Conservation (phyloP, 2,113 vertebrate species). For the Pelodiscus sinensis region DNA sequence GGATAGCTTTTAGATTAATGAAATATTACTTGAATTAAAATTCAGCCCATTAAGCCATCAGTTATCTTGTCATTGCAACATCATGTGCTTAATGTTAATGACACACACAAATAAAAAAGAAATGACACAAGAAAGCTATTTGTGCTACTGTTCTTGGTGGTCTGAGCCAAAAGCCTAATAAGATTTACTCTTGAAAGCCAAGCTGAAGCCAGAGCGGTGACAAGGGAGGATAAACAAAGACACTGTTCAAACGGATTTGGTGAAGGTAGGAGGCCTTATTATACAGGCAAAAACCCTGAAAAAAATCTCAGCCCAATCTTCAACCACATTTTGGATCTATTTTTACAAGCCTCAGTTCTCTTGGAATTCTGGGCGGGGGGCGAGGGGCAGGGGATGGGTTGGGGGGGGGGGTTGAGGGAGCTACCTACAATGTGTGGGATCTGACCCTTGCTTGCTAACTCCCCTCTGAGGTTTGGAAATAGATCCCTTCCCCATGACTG, state of each 20-base stretch:
- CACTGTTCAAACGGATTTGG: not conserved
- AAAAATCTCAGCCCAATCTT: not conserved
- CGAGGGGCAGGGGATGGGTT: no score
- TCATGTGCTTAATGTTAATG: constrained; percentile 64
- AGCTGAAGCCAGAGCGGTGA: not conserved
- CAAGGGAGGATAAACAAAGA: not conserved
- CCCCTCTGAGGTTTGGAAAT: not conserved
- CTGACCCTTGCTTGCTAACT: not conserved
- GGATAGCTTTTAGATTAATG: constrained; percentile 74
- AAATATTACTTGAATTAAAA: constrained; percentile 77
- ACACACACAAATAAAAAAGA: constrained; percentile 56
- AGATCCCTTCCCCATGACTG: not conserved
- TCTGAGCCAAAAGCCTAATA: constrained; percentile 1
- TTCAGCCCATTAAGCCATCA: constrained; percentile 68
- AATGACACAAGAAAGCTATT: constrained; percentile 15
- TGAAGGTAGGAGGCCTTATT: not conserved
- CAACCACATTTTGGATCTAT: not conserved
- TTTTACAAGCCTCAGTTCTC: not conserved
- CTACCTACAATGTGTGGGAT: not conserved
- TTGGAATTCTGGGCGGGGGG: not conserved
- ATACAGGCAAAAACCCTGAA: not conserved
- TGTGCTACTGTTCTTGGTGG: constrained; percentile 25
- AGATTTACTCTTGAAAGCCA: not conserved
- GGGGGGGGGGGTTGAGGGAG: not conserved
- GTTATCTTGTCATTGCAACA: constrained; percentile 59